Percentiles rank a stretch among this genome's conserved stretches.
phyloP scores from a whole-genome alignment of 64 coral and sea anemone species.

The Montipora efflorescens region DNA sequence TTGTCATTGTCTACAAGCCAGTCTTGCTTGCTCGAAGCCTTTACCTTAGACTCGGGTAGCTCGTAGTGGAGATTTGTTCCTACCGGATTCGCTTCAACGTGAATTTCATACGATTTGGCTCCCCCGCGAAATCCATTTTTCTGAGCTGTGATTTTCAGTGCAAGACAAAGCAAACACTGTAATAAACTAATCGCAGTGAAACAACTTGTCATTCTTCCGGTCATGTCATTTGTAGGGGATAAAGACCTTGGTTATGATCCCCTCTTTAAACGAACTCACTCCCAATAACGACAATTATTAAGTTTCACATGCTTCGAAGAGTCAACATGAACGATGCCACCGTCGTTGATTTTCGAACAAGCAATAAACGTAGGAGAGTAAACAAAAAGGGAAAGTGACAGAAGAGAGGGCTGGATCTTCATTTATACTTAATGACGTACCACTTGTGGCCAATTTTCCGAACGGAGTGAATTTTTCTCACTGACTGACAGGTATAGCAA shows the following conservation, averaged over 20 bases:
- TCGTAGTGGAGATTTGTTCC: conserved; percentile 91
- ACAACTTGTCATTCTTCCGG: background rate
- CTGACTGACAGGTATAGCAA: background rate
- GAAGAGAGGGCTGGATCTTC: background rate
- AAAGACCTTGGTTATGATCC: background rate
- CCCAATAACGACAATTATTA: no score
- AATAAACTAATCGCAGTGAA: background rate
- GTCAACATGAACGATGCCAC: background rate
- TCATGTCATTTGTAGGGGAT: background rate
- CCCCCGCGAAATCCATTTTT: conserved; percentile 86
- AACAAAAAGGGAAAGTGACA: background rate
- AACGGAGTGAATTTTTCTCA: background rate
- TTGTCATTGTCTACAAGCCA: conserved; percentile 94
- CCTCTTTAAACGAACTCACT: background rate
- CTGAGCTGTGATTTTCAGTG: conserved; percentile 6
- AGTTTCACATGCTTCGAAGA: background rate
- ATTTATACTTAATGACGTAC: conserved; percentile 35
- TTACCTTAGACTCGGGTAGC: conserved; percentile 87
- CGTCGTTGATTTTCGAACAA: background rate
- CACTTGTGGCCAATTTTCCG: conserved; percentile 18
- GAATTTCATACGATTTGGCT: conserved; percentile 80
- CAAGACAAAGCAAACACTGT: background rate
- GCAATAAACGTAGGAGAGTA: background rate
- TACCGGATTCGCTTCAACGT: conserved; percentile 76
- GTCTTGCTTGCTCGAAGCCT: conserved; percentile 70